Base-by-base conservation (phyloP, 1,140 invertebrate species). In the Drosophila nannoptera region DNA sequence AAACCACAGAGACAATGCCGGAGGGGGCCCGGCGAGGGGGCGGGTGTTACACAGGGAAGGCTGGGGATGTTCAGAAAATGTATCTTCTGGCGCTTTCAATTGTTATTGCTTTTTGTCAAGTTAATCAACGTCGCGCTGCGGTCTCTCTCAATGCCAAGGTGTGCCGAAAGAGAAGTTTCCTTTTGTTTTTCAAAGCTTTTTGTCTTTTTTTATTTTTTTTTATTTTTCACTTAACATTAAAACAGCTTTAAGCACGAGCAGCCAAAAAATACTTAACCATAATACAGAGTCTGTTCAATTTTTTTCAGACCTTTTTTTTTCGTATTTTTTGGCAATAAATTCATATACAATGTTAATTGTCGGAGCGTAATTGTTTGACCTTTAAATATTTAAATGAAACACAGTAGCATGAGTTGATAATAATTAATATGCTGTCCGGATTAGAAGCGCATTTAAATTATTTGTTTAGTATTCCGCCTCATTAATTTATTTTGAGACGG, bases 131-230 rank as follows among this genome's bases (percentile, higher is more conserved):
- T 75, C 64, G 38, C 35, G 43, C 14, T 74, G 60, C 48, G 62
- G 58, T 69, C 77, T 58, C 3, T 3, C 72, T 83, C 81, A 83
- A 86, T 83, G 80, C 48, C 80, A 76, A 70, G 52, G 61, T 66
- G 45, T 62, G 61, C 49, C 40, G 59, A 49, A 63, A 62, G 68
- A 84, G 65, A 84, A 83, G 78, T 73, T 69, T 64, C 54, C 53
- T 64, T 59, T 64, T 68, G 42, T 61, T 22, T 64, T 65, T 33
- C 43, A 59, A 22, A 50, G 29, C 42, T 29, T 36, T 48, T 14
- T 16, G 14, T 16, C n/a, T 48, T 14, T 14, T 22, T 22, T 22
- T n/a, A n/a, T 16, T 31, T 49, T 16, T 68, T 49, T 4, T 32
- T 55, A 31, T 62, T 42, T 49, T 59, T 54, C 68, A 64, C 56